A percentile compares a stretch with the other conserved stretches of the same genome.
Conservation (phyloP, 2,888 invertebrate genomes). For the Sepiola atlantica region DNA sequence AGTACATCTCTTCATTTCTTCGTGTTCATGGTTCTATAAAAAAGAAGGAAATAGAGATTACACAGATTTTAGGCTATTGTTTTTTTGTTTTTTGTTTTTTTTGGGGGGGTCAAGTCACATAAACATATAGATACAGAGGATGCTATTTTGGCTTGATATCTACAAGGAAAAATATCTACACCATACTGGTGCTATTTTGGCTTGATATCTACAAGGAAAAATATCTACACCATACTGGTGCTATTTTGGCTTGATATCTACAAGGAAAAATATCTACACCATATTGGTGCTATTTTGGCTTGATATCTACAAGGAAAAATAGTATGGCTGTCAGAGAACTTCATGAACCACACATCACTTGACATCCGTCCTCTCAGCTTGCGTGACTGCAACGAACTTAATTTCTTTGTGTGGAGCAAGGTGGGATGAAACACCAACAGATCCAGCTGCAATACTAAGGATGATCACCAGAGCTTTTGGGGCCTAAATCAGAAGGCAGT, state of each 20-base stretch:
- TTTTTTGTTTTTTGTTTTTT: no score
- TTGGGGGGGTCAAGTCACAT: neutral
- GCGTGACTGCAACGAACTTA: no score
- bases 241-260: neutral
- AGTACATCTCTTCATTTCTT: conserved; percentile 41
- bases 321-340: no score
- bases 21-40: conserved; percentile 39
- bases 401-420: no score
- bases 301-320: neutral
- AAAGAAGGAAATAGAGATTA: neutral
- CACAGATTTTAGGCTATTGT: neutral
- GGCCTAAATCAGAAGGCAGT: no score
- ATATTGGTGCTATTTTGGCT: no score
- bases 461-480: no score
- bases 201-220: neutral
- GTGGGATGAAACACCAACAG: no score
- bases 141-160: neutral
- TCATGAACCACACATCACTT: no score
- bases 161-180: neutral
- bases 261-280: no score
- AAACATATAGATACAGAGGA: neutral
- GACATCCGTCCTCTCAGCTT: no score
- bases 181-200: neutral
- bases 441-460: no score
- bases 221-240: neutral